These are phyloP conservation scores for Neodiprion virginianus DNA, from an alignment of 1,140 invertebrate genomes.

Conservation along the genomic window DNA sequence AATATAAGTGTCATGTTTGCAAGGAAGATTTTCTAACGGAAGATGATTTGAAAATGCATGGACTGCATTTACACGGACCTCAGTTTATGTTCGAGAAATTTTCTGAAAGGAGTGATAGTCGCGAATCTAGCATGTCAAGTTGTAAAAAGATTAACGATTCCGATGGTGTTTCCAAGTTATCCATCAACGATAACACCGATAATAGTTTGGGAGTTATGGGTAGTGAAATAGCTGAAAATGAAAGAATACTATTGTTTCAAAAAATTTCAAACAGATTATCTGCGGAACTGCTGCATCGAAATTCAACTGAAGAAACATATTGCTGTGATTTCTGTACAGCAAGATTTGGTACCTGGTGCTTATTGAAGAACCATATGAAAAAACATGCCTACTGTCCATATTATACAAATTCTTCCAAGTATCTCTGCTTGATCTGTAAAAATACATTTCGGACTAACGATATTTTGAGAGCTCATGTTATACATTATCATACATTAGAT, in stretches of 20 bases:
- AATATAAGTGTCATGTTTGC: background rate
- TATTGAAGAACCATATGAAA: background rate
- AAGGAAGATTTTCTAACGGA: background rate
- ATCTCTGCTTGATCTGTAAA: constrained; percentile 1
- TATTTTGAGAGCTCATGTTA: background rate
- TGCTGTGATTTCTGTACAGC: background rate
- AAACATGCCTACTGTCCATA: background rate
- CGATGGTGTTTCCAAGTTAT: background rate
- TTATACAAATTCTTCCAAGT: background rate
- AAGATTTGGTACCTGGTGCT: background rate
- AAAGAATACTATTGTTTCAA: background rate
- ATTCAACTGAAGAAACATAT: background rate
- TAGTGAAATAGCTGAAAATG: background rate
- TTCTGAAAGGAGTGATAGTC: background rate
- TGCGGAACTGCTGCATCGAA: background rate
- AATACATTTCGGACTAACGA: background rate
- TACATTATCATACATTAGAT: background rate
- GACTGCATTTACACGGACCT: constrained; percentile 2
- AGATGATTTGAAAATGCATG: background rate
- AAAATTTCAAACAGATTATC: background rate
- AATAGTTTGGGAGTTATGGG: background rate
- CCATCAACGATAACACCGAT: background rate
- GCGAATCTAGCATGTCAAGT: background rate
- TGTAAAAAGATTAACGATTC: background rate
- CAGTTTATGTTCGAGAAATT: background rate